Base-by-base conservation (phyloP, 2,797 vertebrate species). In the Aulostomus chinensis region DNA sequence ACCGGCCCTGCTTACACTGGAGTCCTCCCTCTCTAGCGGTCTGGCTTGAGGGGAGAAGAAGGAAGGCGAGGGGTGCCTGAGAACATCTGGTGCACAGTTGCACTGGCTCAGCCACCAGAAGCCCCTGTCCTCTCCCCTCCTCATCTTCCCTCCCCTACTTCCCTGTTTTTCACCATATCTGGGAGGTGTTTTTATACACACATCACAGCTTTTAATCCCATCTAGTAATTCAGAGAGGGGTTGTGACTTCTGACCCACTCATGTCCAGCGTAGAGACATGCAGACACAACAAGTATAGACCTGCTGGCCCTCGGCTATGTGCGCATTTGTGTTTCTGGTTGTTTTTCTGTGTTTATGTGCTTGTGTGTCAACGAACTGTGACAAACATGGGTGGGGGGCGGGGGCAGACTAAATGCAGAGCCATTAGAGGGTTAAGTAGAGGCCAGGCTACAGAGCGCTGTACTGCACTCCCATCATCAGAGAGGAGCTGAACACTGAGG, bases 81-180 rank as follows among this genome's bases (percentile, higher is more conserved):
- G 69, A 89, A 91, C 91, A 92, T 92, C 88, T 93, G 91, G 86
- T 75, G 58, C 78, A 78, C 90, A 92, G 89, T 92, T 89, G 89
- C 82, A 83, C 70, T 75, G 79, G 71, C 64, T 68, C 65, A 81
- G 64, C 67, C 84, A 71, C 65, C 78, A 82, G 75, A 80, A 81
- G 73, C 72, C 55, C 68, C 38, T 48, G 61, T 57, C 49, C 64
- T 60, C 69, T 65, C 35, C 18, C 53, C 35, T 35, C 21, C 47
- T 45, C 60, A 7, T 30, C 35, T 16, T 18, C 43, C 50, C 58
- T 31, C 52, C 54, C 61, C 52, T 35, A 34, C 22, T 42, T 39
- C 47, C 34, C 71, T 22, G 49, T 48, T 31, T 32, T 66, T 61
- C 65, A 43, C 58, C 42, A 66, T 81, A 65, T 67, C 61, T 68